Evolutionary conservation across 2,888 invertebrate genomes (phyloP).

Genomic region (Megastigmus dorsalis): DNA sequence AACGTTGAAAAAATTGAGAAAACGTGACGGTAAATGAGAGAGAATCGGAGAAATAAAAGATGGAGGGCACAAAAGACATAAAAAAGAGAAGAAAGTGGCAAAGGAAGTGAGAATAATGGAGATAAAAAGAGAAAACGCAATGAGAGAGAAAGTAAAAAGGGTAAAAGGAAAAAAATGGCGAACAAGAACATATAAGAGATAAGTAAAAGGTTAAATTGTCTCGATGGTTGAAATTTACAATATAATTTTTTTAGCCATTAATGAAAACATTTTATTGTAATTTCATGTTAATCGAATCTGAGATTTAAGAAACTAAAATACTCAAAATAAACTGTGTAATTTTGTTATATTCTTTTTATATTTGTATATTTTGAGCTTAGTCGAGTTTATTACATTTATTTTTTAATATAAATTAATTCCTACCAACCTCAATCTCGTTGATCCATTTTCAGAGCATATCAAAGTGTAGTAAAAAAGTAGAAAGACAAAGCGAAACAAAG

Average conservation of each 20-base stretch:
- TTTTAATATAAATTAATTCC: no score
- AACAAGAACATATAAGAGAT: not conserved
- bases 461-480: no score
- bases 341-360: no score
- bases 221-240: not conserved
- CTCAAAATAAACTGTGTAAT: no score
- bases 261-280: no score
- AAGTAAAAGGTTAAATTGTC: slow-evolving; percentile 11
- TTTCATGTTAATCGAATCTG: no score
- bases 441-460: no score
- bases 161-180: not conserved
- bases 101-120: slow-evolving; percentile 34
- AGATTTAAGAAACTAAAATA: no score
- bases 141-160: slow-evolving; percentile 1
- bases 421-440: no score
- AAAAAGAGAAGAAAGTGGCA: not conserved
- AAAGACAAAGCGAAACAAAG: no score
- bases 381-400: no score
- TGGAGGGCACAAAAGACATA: slow-evolving; percentile 2
- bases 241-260: not conserved
- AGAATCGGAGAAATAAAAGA: slow-evolving; percentile 14
- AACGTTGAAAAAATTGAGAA: slow-evolving; percentile 24
- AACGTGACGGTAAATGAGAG: slow-evolving; percentile 8
- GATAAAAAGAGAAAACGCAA: slow-evolving; percentile 23
- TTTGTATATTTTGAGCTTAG: no score